These are phyloP conservation scores for Caradrina clavipalpis DNA, from an alignment of 2,888 invertebrate genomes.

Conservation along the genomic window DNA sequence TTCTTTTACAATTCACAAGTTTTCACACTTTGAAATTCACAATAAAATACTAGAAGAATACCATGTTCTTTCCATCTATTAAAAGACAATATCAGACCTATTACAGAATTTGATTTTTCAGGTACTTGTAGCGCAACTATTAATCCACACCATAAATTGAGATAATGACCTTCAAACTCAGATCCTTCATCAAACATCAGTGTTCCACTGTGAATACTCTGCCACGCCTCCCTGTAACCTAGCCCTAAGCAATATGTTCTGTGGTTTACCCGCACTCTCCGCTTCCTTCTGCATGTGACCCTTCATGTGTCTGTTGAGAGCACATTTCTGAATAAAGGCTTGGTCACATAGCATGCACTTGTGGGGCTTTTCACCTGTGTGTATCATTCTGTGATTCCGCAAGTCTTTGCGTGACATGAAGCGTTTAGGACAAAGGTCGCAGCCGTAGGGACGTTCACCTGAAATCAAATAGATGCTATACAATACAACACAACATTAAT, in stretches of 20 bases:
- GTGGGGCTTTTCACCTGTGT: conserved; percentile 97
- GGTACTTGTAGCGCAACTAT: conserved; percentile 37
- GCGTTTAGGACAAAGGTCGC: conserved; percentile 96
- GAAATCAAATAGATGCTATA: conserved; percentile 41
- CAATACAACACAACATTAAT: background rate
- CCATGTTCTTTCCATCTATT: background rate
- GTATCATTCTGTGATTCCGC: conserved; percentile 97
- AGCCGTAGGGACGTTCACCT: conserved; percentile 95
- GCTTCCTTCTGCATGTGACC: conserved; percentile 71
- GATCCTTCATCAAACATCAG: conserved; percentile 47
- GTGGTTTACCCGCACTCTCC: conserved; percentile 58
- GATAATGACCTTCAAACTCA: too few species aligned
- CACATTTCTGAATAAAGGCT: conserved; percentile 98
- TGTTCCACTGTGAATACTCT: conserved; percentile 55
- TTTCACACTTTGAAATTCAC: conserved; percentile 2
- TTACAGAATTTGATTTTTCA: conserved; percentile 15
- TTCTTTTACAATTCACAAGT: background rate
- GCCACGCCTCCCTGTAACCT: conserved; percentile 44
- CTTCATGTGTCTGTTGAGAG: conserved; percentile 98
- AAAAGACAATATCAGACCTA: background rate
- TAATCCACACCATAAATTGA: background rate
- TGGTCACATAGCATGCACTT: conserved; percentile 97
- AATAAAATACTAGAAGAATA: background rate
- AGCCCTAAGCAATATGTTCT: conserved; percentile 55
- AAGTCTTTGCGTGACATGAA: conserved; percentile 98